Conservation (phyloP, 2,113 vertebrate species). For the Larimichthys crocea region DNA sequence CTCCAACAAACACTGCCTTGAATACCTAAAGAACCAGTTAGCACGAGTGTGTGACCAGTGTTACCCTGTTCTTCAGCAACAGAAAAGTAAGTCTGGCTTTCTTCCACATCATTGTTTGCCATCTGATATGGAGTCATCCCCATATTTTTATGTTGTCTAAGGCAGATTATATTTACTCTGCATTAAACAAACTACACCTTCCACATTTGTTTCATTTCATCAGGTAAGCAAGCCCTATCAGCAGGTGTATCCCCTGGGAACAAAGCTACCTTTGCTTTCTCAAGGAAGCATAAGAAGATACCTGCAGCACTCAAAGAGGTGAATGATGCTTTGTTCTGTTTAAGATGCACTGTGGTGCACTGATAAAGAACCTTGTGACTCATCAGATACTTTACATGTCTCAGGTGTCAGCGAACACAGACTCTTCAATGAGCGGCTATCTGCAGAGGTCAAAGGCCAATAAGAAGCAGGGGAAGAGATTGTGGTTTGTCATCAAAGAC, state of each 20-base stretch:
- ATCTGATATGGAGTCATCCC: neutral
- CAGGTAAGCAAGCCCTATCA: constrained; percentile 84
- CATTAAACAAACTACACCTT: neutral
- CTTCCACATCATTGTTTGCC: neutral
- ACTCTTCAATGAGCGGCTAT: constrained; percentile 97
- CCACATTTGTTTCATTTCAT: neutral
- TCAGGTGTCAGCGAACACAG: constrained; percentile 94
- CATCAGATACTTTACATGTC: constrained; percentile 30
- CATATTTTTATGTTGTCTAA: neutral
- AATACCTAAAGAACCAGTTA: constrained; percentile 94
- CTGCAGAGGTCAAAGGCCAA: constrained; percentile 91
- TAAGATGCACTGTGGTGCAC: neutral
- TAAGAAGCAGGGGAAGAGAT: constrained; percentile 94
- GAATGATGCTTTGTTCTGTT: neutral
- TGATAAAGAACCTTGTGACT: neutral
- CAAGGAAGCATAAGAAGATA: constrained; percentile 93
- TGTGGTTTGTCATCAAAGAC: constrained; percentile 99
- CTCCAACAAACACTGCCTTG: constrained; percentile 91
- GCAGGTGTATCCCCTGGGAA: constrained; percentile 83
- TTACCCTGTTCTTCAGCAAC: constrained; percentile 88
- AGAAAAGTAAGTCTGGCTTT: constrained; percentile 78
- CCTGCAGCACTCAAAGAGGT: constrained; percentile 97
- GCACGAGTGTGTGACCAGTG: constrained; percentile 96
- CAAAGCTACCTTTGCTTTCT: constrained; percentile 83
- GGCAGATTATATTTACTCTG: neutral